Evolutionary conservation across 2,113 vertebrate species (phyloP).

Genomic region (Pseudorhombus dupliciocellatus): DNA sequence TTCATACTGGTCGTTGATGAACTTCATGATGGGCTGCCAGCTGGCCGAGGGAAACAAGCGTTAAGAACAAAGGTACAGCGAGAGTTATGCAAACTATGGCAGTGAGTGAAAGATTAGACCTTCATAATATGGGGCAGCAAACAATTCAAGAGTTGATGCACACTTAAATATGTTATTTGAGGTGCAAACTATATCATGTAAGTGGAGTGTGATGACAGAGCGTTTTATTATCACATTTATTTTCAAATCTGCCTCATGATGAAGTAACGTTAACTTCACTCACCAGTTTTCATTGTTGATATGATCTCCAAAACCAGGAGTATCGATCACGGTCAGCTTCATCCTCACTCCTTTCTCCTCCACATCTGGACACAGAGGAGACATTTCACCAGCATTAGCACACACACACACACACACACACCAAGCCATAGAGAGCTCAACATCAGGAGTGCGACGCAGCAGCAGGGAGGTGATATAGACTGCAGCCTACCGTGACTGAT

Average conservation of each 20-base stretch:
- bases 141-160: too few relatives aligned
- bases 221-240: too few relatives aligned
- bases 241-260: too few relatives aligned
- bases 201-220: too few relatives aligned
- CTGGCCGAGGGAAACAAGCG: constrained; percentile 66
- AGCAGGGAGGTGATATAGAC: not conserved
- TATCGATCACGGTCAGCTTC: constrained; percentile 97
- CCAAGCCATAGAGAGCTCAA: not conserved
- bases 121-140: not conserved
- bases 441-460: not conserved
- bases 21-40: constrained; percentile 99
- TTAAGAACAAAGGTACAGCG: not conserved
- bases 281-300: constrained; percentile 99
- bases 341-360: constrained; percentile 98
- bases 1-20: constrained; percentile 98
- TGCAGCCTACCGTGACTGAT: constrained; percentile 86
- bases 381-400: not conserved
- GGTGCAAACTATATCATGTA: too few relatives aligned
- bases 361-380: constrained; percentile 82
- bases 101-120: too few relatives aligned
- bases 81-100: not conserved
- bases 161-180: too few relatives aligned
- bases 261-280: constrained; percentile 39
- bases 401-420: not conserved
- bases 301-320: constrained; percentile 96